Evolutionary conservation across 2,888 invertebrate genomes (phyloP).

Genomic region (Scelioninae gen. 2): DNA sequence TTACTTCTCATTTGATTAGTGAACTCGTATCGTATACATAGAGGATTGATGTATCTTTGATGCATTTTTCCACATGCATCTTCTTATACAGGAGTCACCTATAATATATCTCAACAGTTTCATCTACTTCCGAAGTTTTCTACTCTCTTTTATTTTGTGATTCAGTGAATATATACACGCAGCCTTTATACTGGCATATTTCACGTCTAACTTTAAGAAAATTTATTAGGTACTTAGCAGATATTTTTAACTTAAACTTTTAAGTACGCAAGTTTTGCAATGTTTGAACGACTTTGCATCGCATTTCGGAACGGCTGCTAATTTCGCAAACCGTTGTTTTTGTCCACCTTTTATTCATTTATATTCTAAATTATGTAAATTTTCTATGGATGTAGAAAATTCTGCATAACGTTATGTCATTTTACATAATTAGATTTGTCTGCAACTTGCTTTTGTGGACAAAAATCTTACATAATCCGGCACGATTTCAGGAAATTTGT

Average conservation of each 20-base stretch:
- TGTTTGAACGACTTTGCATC: constrained; percentile 25
- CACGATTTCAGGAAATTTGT: constrained; percentile 33
- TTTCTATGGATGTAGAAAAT: constrained; percentile 19
- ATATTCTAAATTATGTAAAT: constrained; percentile 44
- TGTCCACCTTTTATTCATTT: constrained; percentile 35
- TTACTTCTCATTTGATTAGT: too few species aligned
- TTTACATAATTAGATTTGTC: constrained; percentile 50
- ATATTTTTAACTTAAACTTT: constrained; percentile 7
- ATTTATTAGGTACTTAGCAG: too few species aligned
- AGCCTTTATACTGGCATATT: too few species aligned
- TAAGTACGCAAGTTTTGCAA: constrained; percentile 13
- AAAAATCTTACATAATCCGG: constrained; percentile 35
- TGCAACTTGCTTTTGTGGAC: constrained; percentile 16
- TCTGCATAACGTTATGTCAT: constrained; percentile 39
- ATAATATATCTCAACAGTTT: too few species aligned
- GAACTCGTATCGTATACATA: too few species aligned
- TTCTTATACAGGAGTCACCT: too few species aligned
- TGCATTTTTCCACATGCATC: too few species aligned
- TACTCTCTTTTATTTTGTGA: too few species aligned
- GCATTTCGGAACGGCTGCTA: constrained; percentile 5
- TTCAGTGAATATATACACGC: too few species aligned
- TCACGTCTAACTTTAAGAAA: too few species aligned
- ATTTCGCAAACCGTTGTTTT: constrained; percentile 32
- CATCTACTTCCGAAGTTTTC: too few species aligned
- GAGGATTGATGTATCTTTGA: too few species aligned